phyloP scores from a whole-genome alignment of 2,797 vertebrate species.

The Coracias cyanogaster region DNA sequence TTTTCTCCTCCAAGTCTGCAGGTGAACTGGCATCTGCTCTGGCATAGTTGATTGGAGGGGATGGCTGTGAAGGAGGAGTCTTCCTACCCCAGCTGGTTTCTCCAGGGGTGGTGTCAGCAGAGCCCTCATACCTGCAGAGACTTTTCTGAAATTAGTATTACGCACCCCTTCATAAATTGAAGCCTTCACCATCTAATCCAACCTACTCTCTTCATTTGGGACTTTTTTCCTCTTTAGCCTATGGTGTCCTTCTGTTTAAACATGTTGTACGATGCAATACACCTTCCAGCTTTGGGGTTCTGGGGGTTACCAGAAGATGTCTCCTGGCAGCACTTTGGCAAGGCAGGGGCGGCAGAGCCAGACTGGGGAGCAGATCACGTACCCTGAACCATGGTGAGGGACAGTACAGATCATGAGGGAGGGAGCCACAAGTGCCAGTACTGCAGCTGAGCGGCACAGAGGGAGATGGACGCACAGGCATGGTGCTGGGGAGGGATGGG shows the following conservation, averaged over 20 bases:
- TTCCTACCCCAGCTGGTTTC: background rate
- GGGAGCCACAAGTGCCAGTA: fast-evolving
- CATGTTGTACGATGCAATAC: fast-evolving
- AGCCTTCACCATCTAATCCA: background rate
- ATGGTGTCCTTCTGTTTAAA: background rate
- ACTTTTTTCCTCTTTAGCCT: background rate
- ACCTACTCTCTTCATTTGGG: background rate
- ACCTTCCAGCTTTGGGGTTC: background rate
- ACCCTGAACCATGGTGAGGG: background rate
- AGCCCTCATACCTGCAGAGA: background rate
- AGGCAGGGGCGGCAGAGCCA: background rate
- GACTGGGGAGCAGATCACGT: fast-evolving
- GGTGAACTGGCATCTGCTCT: conserved; percentile 41
- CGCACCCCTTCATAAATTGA: background rate
- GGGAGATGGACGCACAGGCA: fast-evolving
- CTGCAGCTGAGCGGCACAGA: background rate
- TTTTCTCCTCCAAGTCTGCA: conserved; percentile 29
- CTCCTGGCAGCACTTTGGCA: fast-evolving
- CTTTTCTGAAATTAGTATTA: background rate
- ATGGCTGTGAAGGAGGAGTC: background rate
- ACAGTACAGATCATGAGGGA: background rate
- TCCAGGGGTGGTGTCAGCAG: background rate
- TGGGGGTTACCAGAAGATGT: too few relatives aligned
- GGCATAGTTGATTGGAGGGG: background rate
- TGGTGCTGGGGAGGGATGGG: background rate